Conservation (phyloP, 2,888 invertebrate genomes). For the Apodemia duryi region DNA sequence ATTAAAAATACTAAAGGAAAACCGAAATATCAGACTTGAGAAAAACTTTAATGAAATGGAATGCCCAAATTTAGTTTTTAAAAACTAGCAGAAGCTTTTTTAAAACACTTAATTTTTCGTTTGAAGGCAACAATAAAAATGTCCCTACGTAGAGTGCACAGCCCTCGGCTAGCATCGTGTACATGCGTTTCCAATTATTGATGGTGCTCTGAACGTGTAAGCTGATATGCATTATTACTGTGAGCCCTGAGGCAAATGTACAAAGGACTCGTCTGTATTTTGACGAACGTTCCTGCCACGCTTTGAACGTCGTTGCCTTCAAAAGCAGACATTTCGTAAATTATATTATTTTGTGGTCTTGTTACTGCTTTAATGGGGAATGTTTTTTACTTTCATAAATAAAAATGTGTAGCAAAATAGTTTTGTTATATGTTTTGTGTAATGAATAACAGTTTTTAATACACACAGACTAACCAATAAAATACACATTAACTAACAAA, state of each 20-base stretch:
- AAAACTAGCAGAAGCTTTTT: not conserved
- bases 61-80: too few relatives aligned
- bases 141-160: slow-evolving; percentile 1
- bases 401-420: not conserved
- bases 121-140: slow-evolving; percentile 7
- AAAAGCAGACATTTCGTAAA: slow-evolving; percentile 29
- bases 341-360: slow-evolving; percentile 27
- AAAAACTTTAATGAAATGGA: too few relatives aligned
- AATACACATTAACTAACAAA: too few relatives aligned
- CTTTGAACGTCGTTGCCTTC: slow-evolving; percentile 28
- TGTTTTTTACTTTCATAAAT: slow-evolving; percentile 19
- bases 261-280: slow-evolving; percentile 28
- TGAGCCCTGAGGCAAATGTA: slow-evolving; percentile 27
- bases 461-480: too few relatives aligned
- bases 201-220: slow-evolving; percentile 41
- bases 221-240: slow-evolving; percentile 42
- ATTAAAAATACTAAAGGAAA: not conserved
- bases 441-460: too few relatives aligned
- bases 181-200: slow-evolving; percentile 60
- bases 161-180: slow-evolving; percentile 17
- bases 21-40: not conserved
- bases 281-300: slow-evolving; percentile 21
- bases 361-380: slow-evolving; percentile 23
- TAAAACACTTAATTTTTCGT: slow-evolving; percentile 5
- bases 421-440: too few relatives aligned